Evolutionary conservation across 1,140 invertebrate species (phyloP).

Genomic region (Cyclina sinensis): DNA sequence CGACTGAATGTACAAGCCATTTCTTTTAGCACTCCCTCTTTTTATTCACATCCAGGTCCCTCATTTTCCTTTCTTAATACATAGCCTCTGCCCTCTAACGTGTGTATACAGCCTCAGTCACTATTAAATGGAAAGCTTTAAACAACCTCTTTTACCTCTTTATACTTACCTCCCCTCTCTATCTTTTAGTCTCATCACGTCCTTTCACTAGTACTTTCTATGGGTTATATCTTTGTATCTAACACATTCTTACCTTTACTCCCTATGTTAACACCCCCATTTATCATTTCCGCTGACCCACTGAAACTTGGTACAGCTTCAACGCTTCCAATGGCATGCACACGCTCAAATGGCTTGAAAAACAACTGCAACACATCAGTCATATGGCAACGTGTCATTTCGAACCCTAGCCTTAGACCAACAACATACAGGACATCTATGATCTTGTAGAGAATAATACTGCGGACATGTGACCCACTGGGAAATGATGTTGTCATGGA

Average conservation of each 20-base stretch:
- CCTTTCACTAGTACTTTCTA: too few species aligned
- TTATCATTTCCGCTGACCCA: constrained; percentile 28
- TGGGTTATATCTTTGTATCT: too few species aligned
- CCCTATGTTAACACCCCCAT: background rate
- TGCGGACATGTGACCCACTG: constrained; percentile 91
- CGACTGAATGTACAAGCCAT: too few species aligned
- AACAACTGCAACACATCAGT: constrained; percentile 92
- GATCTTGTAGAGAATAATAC: constrained; percentile 92
- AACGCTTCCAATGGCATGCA: constrained; percentile 84
- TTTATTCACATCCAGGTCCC: too few species aligned
- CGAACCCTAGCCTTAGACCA: constrained; percentile 93
- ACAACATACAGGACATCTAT: constrained; percentile 93
- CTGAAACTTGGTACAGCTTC: background rate
- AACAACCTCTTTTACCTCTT: too few species aligned
- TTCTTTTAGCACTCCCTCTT: too few species aligned
- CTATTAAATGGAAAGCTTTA: too few species aligned
- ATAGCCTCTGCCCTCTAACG: too few species aligned
- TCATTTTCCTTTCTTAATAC: too few species aligned
- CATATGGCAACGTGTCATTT: constrained; percentile 93
- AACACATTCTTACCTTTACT: constrained; percentile 41
- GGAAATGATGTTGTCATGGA: constrained; percentile 93
- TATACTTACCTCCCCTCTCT: too few species aligned
- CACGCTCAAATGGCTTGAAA: constrained; percentile 95
- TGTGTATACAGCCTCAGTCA: too few species aligned
- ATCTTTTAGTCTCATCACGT: too few species aligned